These are phyloP conservation scores for Drosophila auraria DNA, from an alignment of 1,140 invertebrate genomes.

Conservation along the genomic window DNA sequence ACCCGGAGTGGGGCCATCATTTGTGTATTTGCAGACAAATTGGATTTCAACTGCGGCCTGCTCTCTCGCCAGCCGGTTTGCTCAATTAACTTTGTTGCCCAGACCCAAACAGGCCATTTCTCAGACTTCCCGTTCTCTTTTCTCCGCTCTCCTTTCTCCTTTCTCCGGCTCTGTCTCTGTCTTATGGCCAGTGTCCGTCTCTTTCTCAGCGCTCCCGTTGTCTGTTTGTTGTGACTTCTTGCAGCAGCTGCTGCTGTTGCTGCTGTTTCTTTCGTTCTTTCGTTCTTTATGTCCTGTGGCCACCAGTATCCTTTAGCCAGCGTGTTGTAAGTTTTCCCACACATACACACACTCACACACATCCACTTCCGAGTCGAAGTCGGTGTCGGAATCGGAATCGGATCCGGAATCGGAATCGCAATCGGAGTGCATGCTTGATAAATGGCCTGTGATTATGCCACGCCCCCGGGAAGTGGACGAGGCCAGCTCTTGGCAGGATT, in stretches of 20 bases:
- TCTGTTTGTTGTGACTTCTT: conserved; percentile 29
- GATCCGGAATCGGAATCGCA: conserved; percentile 12
- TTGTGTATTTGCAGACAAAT: conserved; percentile 63
- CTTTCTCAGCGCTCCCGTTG: background rate
- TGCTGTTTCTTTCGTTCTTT: conserved; percentile 28
- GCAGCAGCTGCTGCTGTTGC: conserved; percentile 12
- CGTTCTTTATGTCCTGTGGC: conserved; percentile 3
- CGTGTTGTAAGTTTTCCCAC: conserved; percentile 4
- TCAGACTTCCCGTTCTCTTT: conserved; percentile 25
- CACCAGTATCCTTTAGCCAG: conserved; percentile 3
- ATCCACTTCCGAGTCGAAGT: background rate
- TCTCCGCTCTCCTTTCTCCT: background rate
- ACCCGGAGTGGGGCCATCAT: conserved; percentile 32
- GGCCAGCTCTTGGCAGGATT: conserved; percentile 17
- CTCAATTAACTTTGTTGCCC: conserved; percentile 66
- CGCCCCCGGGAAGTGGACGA: conserved; percentile 14
- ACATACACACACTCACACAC: background rate
- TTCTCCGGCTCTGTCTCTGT: background rate
- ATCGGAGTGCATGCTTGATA: conserved; percentile 45
- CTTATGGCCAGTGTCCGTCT: background rate
- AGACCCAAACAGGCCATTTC: conserved; percentile 54
- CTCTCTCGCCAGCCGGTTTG: conserved; percentile 34
- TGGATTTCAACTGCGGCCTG: conserved; percentile 52
- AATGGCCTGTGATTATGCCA: conserved; percentile 56
- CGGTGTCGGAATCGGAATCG: background rate